These are phyloP conservation scores for Calameuta filiformis DNA, from an alignment of 2,888 invertebrate genomes.

Conservation along the genomic window DNA sequence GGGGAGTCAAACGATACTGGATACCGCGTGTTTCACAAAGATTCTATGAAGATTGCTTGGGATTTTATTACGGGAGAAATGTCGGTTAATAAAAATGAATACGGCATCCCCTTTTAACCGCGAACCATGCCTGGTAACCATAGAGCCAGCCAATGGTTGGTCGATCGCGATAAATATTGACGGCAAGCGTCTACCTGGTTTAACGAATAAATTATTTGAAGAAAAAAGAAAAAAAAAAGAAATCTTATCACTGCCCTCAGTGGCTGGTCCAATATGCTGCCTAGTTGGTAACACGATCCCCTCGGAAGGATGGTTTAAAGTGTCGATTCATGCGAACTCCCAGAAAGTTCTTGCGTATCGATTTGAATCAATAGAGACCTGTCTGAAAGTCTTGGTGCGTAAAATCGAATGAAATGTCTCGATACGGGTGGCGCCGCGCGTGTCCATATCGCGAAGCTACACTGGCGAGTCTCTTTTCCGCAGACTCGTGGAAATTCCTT, in stretches of 20 bases:
- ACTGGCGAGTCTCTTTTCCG: background rate
- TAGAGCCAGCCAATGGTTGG: background rate
- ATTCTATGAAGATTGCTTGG: slow-evolving; percentile 66
- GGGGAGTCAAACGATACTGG: slow-evolving; percentile 54
- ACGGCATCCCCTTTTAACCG: slow-evolving; percentile 25
- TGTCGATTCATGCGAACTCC: slow-evolving; percentile 53
- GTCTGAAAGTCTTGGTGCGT: slow-evolving; percentile 56
- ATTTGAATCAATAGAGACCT: slow-evolving; percentile 53
- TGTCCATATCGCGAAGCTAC: background rate
- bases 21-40: slow-evolving; percentile 65
- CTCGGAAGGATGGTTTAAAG: slow-evolving; percentile 33
- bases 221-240: no score
- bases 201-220: background rate
- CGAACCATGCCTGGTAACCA: background rate
- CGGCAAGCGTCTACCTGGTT: background rate
- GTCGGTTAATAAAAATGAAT: slow-evolving; percentile 67
- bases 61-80: slow-evolving; percentile 66
- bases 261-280: background rate
- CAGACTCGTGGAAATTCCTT: background rate
- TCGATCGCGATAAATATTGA: background rate
- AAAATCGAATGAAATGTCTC: slow-evolving; percentile 58
- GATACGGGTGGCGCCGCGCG: slow-evolving; percentile 54
- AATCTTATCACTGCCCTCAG: background rate
- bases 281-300: slow-evolving; percentile 35
- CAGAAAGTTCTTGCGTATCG: slow-evolving; percentile 49